Conservation (phyloP, 2,888 invertebrate genomes). For the Pseudococcus viburni region DNA sequence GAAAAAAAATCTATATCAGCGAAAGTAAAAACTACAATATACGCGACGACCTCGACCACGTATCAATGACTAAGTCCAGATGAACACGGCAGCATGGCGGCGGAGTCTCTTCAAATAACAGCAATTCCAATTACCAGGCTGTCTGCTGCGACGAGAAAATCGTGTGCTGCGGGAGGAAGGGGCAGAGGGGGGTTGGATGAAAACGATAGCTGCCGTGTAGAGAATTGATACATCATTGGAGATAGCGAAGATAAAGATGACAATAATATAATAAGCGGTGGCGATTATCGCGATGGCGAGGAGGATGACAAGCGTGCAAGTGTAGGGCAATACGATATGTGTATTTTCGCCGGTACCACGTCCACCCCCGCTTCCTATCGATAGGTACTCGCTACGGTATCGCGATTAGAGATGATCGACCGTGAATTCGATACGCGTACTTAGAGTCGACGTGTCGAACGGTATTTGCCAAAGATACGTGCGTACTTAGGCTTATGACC, state of each 20-base stretch:
- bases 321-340: neutral
- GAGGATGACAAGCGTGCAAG: neutral
- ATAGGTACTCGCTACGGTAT: neutral
- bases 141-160: neutral
- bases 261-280: neutral
- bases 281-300: neutral
- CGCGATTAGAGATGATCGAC: neutral
- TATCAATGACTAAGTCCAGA: constrained; percentile 17
- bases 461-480: constrained; percentile 18
- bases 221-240: constrained; percentile 3
- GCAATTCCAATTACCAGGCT: constrained; percentile 25
- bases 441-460: neutral
- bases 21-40: constrained; percentile 20
- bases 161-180: neutral
- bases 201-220: constrained; percentile 11
- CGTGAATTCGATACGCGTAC: constrained; percentile 19
- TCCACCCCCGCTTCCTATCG: no score
- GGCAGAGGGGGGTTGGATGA: neutral
- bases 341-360: neutral
- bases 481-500: constrained; percentile 1
- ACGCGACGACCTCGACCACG: constrained; percentile 40
- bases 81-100: neutral
- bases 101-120: neutral
- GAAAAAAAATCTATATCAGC: constrained; percentile 43
- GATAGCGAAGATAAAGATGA: neutral